Base-by-base conservation (phyloP, 1,140 invertebrate genomes). In the Helicoverpa zea region DNA sequence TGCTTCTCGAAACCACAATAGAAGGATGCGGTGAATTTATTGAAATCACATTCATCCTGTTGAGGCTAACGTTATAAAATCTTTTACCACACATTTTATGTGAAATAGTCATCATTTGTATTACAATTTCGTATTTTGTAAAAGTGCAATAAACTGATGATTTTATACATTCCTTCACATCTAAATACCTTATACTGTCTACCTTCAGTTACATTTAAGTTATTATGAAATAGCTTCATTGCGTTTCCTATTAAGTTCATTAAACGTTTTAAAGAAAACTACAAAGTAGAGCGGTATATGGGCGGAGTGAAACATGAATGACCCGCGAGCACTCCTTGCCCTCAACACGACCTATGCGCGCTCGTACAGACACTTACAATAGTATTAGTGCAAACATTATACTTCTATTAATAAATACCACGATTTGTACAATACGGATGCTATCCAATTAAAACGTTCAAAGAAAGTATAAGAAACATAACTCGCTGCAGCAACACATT, bases 231-330 rank as follows among this genome's bases (percentile, higher is more conserved):
- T 7, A 23, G 30, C 18, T 70, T 52, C 12, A 70, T 70, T 72
- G 12, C 18, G 29, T 43, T 54, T 52, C 13, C 23, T 30, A 72
- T 58, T 56, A 73, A 56, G 2, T 56, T 73, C 70, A 81, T 68
- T 64, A 47, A 58, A 73, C 52, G 51, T 73, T 73, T 73, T 81
- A 84, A 84, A 87, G 83, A 84, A 83, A 79, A 61, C 68, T 79
- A 83, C 79, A 81, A 88, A 88, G 77, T 86, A 81, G 85, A 84
- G 80, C 85, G 83, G 81, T 80, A 76, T 81, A 82, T 86, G 85
- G 87, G 87, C 83, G 87, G 87, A 85, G 84, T 87, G 83, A 79
- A 81, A 73, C 85, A 86, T 88, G 87, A 88, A 85, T 86, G 85
- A 87, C 87, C 87, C 82, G 77, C 75, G 70, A 87, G 83, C 81